Conservation (phyloP, 2,797 vertebrate species). For the Rhinella marina region DNA sequence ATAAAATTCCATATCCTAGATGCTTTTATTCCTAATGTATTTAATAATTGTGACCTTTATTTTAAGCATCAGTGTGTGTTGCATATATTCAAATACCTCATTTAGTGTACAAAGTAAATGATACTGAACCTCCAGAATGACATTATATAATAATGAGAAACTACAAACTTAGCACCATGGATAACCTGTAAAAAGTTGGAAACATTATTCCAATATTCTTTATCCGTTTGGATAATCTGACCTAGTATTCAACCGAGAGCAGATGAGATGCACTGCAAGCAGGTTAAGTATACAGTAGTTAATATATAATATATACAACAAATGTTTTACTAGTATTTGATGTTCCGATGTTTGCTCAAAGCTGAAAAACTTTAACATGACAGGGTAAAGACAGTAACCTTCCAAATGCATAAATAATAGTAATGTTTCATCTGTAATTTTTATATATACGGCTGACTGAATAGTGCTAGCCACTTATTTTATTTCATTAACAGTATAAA, state of each 20-base stretch:
- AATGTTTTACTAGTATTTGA: slow-evolving; percentile 7
- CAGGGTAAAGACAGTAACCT: background rate
- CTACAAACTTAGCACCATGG: background rate
- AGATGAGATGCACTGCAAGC: background rate
- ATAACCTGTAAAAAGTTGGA: background rate
- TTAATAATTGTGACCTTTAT: too few relatives aligned
- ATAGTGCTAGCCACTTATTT: too few relatives aligned
- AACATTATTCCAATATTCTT: background rate
- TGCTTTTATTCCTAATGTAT: too few relatives aligned
- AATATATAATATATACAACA: slow-evolving; percentile 38
- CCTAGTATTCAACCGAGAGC: background rate
- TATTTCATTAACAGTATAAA: too few relatives aligned
- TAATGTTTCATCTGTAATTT: too few relatives aligned
- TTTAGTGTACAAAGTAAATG: too few relatives aligned
- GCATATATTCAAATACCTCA: too few relatives aligned
- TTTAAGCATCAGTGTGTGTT: too few relatives aligned
- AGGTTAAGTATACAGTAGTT: background rate
- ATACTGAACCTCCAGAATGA: too few relatives aligned
- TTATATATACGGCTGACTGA: too few relatives aligned
- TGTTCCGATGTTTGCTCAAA: background rate
- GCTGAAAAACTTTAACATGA: background rate
- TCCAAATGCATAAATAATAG: background rate
- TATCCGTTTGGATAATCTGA: background rate
- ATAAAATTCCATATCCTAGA: too few relatives aligned
- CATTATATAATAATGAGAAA: background rate